These are phyloP conservation scores for Microctenopoma lineatum DNA, from an alignment of 2,797 vertebrate species.

Conservation along the genomic window DNA sequence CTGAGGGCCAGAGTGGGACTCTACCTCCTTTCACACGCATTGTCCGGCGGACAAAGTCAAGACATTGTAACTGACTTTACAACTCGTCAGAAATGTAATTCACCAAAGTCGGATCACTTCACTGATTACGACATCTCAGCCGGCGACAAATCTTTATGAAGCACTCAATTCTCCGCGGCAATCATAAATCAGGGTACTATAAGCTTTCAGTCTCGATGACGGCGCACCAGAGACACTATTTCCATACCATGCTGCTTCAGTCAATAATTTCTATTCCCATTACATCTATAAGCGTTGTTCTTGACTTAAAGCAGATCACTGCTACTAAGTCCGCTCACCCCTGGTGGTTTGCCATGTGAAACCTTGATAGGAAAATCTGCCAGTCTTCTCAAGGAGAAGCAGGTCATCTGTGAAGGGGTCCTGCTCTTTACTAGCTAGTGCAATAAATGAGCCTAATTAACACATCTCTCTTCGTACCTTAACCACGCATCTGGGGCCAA, in stretches of 20 bases:
- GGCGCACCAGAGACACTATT: constrained; percentile 74
- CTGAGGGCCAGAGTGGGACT: constrained; percentile 64
- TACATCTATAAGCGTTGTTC: constrained; percentile 43
- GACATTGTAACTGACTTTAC: constrained; percentile 67
- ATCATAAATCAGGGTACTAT: constrained; percentile 77
- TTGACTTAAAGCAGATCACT: constrained; percentile 49
- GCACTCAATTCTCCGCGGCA: constrained; percentile 75
- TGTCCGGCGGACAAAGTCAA: constrained; percentile 69
- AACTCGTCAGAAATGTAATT: constrained; percentile 65
- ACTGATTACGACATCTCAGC: constrained; percentile 77
- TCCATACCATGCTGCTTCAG: constrained; percentile 64
- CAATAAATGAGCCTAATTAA: constrained; percentile 78
- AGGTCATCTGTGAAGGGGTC: constrained; percentile 73
- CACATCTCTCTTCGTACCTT: constrained; percentile 65
- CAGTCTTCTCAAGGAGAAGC: constrained; percentile 71
- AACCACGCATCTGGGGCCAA: constrained; percentile 65
- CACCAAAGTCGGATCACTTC: constrained; percentile 79
- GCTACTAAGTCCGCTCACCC: constrained; percentile 43
- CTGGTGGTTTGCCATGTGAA: constrained; percentile 41
- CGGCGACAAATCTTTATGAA: constrained; percentile 79
- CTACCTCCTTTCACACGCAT: constrained; percentile 50
- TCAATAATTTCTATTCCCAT: constrained; percentile 71
- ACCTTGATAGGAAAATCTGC: constrained; percentile 59
- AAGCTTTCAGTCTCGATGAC: constrained; percentile 67
- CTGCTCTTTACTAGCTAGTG: constrained; percentile 61